Percentiles rank a stretch among this genome's conserved stretches.
These are phyloP conservation scores for Myathropa florea DNA, from an alignment of 2,888 invertebrate species.

Conservation along the genomic window DNA sequence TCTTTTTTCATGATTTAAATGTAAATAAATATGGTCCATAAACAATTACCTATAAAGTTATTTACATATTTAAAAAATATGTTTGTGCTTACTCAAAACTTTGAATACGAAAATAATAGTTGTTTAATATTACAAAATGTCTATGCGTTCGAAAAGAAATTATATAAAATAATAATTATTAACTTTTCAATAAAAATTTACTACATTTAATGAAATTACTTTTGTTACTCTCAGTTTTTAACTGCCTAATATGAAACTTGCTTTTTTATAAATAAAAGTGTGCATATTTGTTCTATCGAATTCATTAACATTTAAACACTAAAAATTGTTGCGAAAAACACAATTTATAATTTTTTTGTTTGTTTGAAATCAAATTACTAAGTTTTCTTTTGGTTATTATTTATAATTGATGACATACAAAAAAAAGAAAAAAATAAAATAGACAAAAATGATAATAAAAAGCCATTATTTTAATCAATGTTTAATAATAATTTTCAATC, in stretches of 20 bases:
- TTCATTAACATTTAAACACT: slow-evolving; percentile 61
- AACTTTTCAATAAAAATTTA: slow-evolving; percentile 62
- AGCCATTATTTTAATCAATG: slow-evolving; percentile 46
- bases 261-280: slow-evolving; percentile 50
- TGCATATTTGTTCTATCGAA: slow-evolving; percentile 49
- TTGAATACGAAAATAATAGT: slow-evolving; percentile 76
- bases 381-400: slow-evolving; percentile 60
- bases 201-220: slow-evolving; percentile 41
- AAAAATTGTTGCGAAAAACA: slow-evolving; percentile 54
- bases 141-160: slow-evolving; percentile 41
- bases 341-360: slow-evolving; percentile 72
- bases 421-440: slow-evolving; percentile 16
- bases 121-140: slow-evolving; percentile 61
- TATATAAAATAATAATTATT: slow-evolving; percentile 37
- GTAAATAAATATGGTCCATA: slow-evolving; percentile 52
- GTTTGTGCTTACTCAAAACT: slow-evolving; percentile 75
- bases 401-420: slow-evolving; percentile 33
- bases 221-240: slow-evolving; percentile 28
- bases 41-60: slow-evolving; percentile 63
- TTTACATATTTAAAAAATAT: slow-evolving; percentile 69
- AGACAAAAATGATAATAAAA: slow-evolving; percentile 48
- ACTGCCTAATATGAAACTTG: slow-evolving; percentile 43
- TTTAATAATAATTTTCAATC: slow-evolving; percentile 53
- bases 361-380: slow-evolving; percentile 64
- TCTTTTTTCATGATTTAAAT: slow-evolving; percentile 66